Percentiles rank a stretch among this genome's conserved stretches.
These are phyloP conservation scores for Coendou prehensilis DNA, from an alignment of 2,797 vertebrate species.

Conservation along the genomic window DNA sequence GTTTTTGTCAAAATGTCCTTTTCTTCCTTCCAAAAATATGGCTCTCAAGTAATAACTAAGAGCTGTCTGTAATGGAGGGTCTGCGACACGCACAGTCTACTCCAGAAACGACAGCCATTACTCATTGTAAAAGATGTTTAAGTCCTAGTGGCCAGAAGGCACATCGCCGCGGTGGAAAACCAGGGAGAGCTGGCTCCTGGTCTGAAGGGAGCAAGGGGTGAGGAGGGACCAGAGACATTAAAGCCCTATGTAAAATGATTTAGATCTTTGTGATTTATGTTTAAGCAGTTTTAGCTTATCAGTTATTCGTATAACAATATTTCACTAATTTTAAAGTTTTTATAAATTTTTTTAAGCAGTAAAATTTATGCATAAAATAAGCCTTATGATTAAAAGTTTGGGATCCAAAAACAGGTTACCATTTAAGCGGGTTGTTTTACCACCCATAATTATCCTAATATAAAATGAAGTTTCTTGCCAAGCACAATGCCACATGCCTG, in stretches of 20 bases:
- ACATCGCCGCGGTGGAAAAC: neutral
- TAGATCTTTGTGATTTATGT: neutral
- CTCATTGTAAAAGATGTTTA: neutral
- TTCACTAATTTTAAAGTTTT: constrained; percentile 32
- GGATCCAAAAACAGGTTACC: neutral
- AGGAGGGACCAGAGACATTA: neutral
- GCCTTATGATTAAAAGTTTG: constrained; percentile 13
- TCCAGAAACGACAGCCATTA: neutral
- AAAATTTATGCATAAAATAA: constrained; percentile 9
- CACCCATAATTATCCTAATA: neutral
- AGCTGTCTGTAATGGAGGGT: neutral
- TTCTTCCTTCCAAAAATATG: neutral
- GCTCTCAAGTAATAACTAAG: neutral
- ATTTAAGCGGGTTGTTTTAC: neutral
- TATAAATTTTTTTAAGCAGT: neutral
- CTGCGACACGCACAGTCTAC: neutral
- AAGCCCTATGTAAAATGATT: neutral
- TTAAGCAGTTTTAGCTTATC: neutral
- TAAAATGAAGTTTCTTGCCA: neutral
- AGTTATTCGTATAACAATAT: constrained; percentile 22
- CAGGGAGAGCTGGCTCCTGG: neutral
- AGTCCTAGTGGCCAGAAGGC: neutral
- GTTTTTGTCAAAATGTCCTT: constrained; percentile 8
- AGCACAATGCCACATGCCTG: neutral
- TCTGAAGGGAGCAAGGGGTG: neutral